Percentiles rank a stretch among this genome's conserved stretches.
Conservation (phyloP, 2,888 invertebrate species). For the Anoplius nigerrimus region DNA sequence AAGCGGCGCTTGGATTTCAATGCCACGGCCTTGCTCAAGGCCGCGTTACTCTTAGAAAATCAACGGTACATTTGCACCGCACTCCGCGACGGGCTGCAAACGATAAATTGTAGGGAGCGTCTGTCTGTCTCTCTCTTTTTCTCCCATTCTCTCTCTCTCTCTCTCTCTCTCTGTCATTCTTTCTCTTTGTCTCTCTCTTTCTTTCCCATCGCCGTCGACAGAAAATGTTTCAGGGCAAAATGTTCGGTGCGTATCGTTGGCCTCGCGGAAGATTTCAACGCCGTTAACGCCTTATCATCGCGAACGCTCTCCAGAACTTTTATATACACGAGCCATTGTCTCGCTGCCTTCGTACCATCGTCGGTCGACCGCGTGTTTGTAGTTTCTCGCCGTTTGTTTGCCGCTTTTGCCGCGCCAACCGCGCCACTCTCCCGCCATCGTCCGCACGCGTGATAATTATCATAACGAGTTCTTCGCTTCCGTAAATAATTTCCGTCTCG, state of each 20-base stretch:
- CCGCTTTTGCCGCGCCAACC: conserved; percentile 15
- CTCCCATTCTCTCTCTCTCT: not conserved
- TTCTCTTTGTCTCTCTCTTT: no score
- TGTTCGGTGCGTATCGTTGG: no score
- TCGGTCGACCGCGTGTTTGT: no score
- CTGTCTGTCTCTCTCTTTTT: not conserved
- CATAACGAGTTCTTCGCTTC: conserved; percentile 34
- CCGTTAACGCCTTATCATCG: no score
- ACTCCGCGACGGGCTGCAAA: conserved; percentile 35
- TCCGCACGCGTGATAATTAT: conserved; percentile 21
- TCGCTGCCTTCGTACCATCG: no score
- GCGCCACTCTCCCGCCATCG: no score
- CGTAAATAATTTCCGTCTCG: conserved; percentile 30
- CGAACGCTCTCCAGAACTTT: no score
- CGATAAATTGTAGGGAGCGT: conserved; percentile 45
- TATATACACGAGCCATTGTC: no score
- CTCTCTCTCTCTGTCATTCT: no score
- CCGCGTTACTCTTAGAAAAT: conserved; percentile 62
- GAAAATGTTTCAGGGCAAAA: no score
- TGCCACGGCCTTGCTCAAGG: conserved; percentile 66
- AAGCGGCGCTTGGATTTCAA: conserved; percentile 62
- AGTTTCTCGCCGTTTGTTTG: no score
- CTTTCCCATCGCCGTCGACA: not conserved
- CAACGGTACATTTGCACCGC: conserved; percentile 55
- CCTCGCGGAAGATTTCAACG: no score